Base-by-base conservation (phyloP, 2,113 vertebrate species). In the Corythornis madagascariensis region DNA sequence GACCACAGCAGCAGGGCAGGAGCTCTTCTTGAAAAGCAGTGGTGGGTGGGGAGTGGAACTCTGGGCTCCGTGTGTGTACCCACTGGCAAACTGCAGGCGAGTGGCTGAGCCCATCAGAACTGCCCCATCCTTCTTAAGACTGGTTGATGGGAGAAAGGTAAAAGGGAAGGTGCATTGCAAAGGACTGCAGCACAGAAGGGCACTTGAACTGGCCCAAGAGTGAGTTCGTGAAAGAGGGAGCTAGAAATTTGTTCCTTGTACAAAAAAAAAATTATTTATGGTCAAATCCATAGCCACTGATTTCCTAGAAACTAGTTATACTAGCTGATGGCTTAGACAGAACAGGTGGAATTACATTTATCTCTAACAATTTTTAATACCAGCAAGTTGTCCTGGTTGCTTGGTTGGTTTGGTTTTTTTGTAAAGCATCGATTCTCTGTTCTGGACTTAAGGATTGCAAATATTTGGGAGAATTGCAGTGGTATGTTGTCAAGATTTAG, bases 1-100 rank as follows among this genome's bases (percentile, higher is more conserved):
- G n/a, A 24, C 11, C 2, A 3, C 4, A n/a, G 50, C 16, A 81
- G 28, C 11, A 67, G 57, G 20, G 20, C 6, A 61, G 45, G 57
- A 71, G 13, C 2, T 33, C 5, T 1, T 25, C 15, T 79, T 55
- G 8, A 50, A 11, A 53, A 28, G 6, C 18, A 3, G 4, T 18
- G 28, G 16, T n/a, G 31, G 2, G 20, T 26, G 45, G 18, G 8
- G 6, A 20, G 7, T 52, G 13, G 12, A 53, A 77, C 19, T 17
- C 0, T 7, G 52, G n/a, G 11, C 7, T 74, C 24, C 67, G 2
- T n/a, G 7, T 47, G 35, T 57, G 2, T 10, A 26, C 13, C 6
- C 6, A 2, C 2, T 72, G n/a, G 2, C 18, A 57, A 70, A 28
- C 0, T 3, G 12, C 5, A 8, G 8, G 13, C 26, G 16, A 52